Evolutionary conservation across 2,797 vertebrate species (phyloP), one percentile per base, ranked within the genome.

Genomic region (Urosaurus nigricauda): DNA sequence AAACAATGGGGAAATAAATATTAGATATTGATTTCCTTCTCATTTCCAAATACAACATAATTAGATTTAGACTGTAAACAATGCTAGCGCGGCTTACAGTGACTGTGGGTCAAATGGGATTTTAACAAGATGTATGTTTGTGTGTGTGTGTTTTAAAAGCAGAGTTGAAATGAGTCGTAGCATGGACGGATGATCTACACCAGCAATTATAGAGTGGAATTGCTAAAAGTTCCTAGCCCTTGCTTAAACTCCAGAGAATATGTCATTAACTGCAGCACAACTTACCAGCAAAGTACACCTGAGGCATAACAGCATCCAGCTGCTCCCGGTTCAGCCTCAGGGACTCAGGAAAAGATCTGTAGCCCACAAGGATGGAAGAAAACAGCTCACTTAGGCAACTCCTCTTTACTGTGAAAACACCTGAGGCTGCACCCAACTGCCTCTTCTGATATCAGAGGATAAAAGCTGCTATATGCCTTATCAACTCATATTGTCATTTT

Each of bases 51-150:
- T 95, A 95, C 68, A 83, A 95, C 97, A 97, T 98, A 97, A 98
- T 98, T 98, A 97, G 97, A 98, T 98, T 98, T 98, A 97, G 97
- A 97, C 97, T 96, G 96, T 98, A 98, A 98, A 98, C 97, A 98
- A 97, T 92, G 86, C 63, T 97, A 95, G 96, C 96, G 95, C 95
- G 90, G 70, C 32, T 88, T 88, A 87, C 97, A 96, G 96, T 97
- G 96, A 96, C 91, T 93, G 95, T 93, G 95, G 65, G 85, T 89
- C 89, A 91, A 92, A 92, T n/a, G 83, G n/a, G 51, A 1, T 84
- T 68, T 92, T 79, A 89, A 91, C 8, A 96, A 95, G 96, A 96
- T 92, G 94, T 94, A 93, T 47, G 93, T 96, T 95, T 96, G 26
- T 4, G 94, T 95, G 93, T 96, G 95, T 96, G 29, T 4, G 94